Conservation (phyloP, 2,888 invertebrate species). For the Allolobophora icterica region DNA sequence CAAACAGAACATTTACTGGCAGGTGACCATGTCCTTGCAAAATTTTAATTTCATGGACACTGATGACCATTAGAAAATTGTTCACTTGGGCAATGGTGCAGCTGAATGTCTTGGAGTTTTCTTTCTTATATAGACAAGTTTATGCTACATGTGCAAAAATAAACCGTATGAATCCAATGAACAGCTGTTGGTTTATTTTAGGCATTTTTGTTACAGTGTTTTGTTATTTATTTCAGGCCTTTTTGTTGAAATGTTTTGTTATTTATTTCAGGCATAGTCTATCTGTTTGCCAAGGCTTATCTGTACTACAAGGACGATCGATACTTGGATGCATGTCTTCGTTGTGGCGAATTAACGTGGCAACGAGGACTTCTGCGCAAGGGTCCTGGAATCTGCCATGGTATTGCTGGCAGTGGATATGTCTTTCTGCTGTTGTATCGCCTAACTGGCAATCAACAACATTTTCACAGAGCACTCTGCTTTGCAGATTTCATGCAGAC, state of each 20-base stretch:
- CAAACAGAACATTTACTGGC: neutral
- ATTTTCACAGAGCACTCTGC: conserved; percentile 75
- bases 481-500: conserved; percentile 77
- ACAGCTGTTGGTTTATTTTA: neutral
- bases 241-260: neutral
- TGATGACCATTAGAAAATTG: neutral
- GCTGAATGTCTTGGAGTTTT: neutral
- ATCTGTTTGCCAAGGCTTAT: conserved; percentile 82
- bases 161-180: neutral
- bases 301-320: conserved; percentile 76
- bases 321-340: conserved; percentile 75
- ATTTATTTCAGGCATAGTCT: conserved; percentile 72
- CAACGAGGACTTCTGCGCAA: conserved; percentile 80
- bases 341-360: conserved; percentile 82
- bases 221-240: conserved; percentile 50
- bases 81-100: neutral
- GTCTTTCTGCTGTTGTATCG: conserved; percentile 72
- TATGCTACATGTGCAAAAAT: neutral
- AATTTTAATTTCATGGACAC: neutral
- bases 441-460: conserved; percentile 75
- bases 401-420: conserved; percentile 67
- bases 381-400: conserved; percentile 89
- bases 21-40: neutral
- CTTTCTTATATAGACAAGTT: neutral
- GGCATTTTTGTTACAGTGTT: neutral